Evolutionary conservation across 1,140 invertebrate species (phyloP).

Genomic region (Stenopsyche tienmushanensis): DNA sequence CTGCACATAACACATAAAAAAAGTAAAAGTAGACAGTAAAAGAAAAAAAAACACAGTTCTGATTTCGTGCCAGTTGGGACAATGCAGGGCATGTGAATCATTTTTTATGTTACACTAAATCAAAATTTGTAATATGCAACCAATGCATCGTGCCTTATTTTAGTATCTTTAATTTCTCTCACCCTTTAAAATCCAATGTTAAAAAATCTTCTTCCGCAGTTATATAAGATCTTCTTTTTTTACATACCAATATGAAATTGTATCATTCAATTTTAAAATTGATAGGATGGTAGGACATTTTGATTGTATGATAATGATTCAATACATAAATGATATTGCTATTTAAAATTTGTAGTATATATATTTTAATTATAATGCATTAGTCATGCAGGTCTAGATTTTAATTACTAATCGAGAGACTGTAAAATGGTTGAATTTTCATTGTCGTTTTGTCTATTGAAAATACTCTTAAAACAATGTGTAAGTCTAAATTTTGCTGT

Average conservation of each 20-base stretch:
- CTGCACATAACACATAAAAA: conserved; percentile 36
- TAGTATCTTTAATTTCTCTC: conserved; percentile 37
- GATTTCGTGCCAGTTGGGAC: conserved; percentile 62
- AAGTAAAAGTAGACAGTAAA: conserved; percentile 27
- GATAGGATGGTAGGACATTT: too few species aligned
- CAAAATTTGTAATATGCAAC: conserved; percentile 37
- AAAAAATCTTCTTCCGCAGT: conserved; percentile 8
- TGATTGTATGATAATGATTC: neutral
- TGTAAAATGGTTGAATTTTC: too few species aligned
- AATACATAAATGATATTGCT: neutral
- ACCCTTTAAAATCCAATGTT: conserved; percentile 33
- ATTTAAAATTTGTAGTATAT: too few species aligned
- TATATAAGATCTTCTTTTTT: neutral
- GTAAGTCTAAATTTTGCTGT: too few species aligned
- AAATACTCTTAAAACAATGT: too few species aligned
- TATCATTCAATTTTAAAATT: too few species aligned
- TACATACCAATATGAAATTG: too few species aligned
- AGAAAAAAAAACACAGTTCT: conserved; percentile 25
- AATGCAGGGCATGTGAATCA: conserved; percentile 41
- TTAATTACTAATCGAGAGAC: too few species aligned
- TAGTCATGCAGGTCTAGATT: too few species aligned
- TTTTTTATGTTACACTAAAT: conserved; percentile 40
- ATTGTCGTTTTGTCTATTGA: too few species aligned
- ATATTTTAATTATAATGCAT: too few species aligned
- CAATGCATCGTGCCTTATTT: conserved; percentile 41